phyloP scores from a whole-genome alignment of 1,140 invertebrate species.

The Drosophila trapezifrons region DNA sequence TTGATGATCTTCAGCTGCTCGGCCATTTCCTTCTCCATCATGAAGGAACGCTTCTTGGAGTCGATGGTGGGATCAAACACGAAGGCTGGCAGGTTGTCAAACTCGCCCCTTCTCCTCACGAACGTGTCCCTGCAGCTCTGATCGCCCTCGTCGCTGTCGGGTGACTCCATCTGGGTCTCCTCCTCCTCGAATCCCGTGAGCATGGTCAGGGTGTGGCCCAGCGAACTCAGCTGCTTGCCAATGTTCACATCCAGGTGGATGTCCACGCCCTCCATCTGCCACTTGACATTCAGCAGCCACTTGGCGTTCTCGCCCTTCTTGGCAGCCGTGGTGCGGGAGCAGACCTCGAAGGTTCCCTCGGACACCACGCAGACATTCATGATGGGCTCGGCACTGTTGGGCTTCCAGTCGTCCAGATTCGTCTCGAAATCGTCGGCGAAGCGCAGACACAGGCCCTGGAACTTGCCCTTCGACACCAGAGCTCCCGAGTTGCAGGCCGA shows the following conservation, averaged over 20 bases:
- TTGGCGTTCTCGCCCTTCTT: slow-evolving; percentile 96
- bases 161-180: slow-evolving; percentile 88
- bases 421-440: slow-evolving; percentile 99
- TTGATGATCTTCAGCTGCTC: slow-evolving; percentile 97
- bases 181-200: slow-evolving; percentile 94
- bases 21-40: slow-evolving; percentile 99
- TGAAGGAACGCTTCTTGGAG: slow-evolving; percentile 93
- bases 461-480: slow-evolving; percentile 91
- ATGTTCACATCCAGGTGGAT: slow-evolving; percentile 98
- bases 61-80: slow-evolving; percentile 94
- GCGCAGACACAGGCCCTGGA: slow-evolving; percentile 94
- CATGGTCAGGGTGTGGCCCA: slow-evolving; percentile 97
- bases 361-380: slow-evolving; percentile 98
- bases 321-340: slow-evolving; percentile 94
- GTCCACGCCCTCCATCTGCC: slow-evolving; percentile 99
- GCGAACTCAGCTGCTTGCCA: slow-evolving; percentile 96
- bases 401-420: slow-evolving; percentile 98
- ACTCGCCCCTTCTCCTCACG: slow-evolving; percentile 84
- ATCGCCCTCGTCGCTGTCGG: slow-evolving; percentile 92
- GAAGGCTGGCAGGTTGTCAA: slow-evolving; percentile 92
- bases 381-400: slow-evolving; percentile 92
- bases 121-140: slow-evolving; percentile 85
- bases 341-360: slow-evolving; percentile 99
- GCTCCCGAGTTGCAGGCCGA: slow-evolving; percentile 94
- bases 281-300: slow-evolving; percentile 98